Percentiles rank a stretch among this genome's conserved stretches.
These are phyloP conservation scores for Corydoras maculifer DNA, from an alignment of 2,113 vertebrate species.

Conservation along the genomic window DNA sequence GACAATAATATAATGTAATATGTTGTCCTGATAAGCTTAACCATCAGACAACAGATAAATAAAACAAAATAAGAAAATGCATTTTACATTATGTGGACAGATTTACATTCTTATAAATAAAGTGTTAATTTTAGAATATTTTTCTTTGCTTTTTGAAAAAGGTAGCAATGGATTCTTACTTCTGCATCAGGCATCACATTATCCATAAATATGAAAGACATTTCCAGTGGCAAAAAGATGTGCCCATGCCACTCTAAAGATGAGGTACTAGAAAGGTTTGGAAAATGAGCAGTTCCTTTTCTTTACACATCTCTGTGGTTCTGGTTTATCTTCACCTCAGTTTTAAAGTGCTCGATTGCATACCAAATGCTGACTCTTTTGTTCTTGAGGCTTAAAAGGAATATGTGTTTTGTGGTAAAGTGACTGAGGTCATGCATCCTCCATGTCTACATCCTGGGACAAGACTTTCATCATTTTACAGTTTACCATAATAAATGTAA, in stretches of 20 bases:
- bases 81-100: too few relatives aligned
- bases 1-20: too few relatives aligned
- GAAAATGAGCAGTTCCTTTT: slow-evolving; percentile 22
- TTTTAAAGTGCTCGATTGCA: not conserved
- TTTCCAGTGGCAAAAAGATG: slow-evolving; percentile 1
- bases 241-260: slow-evolving; percentile 13
- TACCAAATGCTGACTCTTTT: slow-evolving; percentile 2
- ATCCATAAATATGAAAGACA: slow-evolving; percentile 1
- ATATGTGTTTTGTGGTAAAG: slow-evolving; percentile 10
- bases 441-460: not conserved
- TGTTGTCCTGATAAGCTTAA: too few relatives aligned
- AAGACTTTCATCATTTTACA: too few relatives aligned
- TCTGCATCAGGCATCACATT: not conserved
- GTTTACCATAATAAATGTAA: too few relatives aligned
- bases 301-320: slow-evolving; percentile 4
- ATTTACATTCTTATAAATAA: too few relatives aligned
- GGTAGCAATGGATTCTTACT: too few relatives aligned
- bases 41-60: too few relatives aligned
- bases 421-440: slow-evolving; percentile 3
- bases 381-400: slow-evolving; percentile 2
- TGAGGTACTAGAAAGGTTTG: slow-evolving; percentile 1
- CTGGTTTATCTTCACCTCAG: slow-evolving; percentile 2
- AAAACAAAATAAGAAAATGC: too few relatives aligned
- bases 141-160: too few relatives aligned
- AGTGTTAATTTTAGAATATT: too few relatives aligned